Evolutionary conservation across 2,888 invertebrate species (phyloP), one percentile per base, ranked within the genome.

Genomic region (Hermaeophaga mercurialis): DNA sequence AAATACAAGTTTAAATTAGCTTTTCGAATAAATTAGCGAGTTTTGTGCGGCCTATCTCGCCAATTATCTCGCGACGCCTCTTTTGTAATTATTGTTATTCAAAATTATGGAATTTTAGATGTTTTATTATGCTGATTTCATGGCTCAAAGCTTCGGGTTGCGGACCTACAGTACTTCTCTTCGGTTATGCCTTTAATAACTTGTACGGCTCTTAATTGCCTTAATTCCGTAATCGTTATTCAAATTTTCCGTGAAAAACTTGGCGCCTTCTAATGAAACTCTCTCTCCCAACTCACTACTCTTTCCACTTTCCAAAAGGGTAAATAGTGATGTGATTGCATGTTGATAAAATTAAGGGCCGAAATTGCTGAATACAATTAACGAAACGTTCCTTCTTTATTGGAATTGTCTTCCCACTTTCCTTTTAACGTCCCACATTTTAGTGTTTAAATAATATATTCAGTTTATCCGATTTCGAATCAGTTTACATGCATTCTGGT

Each of bases 1-100:
- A 78, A 78, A 78, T 78, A 78, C 77, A 78, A 78, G 73, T 78
- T 78, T 77, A 77, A 78, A 78, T 78, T 78, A 77, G 77, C 76
- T 75, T 75, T 74, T 70, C 73, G 78, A 78, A 78, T 77, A 77
- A 77, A 78, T 78, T 77, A 77, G 73, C 71, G 74, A 75, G 74
- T 75, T 76, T 73, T 74, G 75, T 74, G 76, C 75, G 75, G 77
- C 75, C 76, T 76, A 78, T 78, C 77, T 77, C 74, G 74, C 74
- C 77, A 76, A 77, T 77, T 77, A 77, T 75, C 72, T 71, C 70
- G 70, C 73, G 72, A 71, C 75, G 74, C 74, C 75, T 75, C 73
- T 74, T 75, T 76, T 76, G 75, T 75, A 76, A 77, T 77, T 77
- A 77, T 77, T 77, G 77, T 76, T 76, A 77, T 77, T 77, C 77